Conservation (phyloP, 1,140 invertebrate genomes). For the Agrilus planipennis region DNA sequence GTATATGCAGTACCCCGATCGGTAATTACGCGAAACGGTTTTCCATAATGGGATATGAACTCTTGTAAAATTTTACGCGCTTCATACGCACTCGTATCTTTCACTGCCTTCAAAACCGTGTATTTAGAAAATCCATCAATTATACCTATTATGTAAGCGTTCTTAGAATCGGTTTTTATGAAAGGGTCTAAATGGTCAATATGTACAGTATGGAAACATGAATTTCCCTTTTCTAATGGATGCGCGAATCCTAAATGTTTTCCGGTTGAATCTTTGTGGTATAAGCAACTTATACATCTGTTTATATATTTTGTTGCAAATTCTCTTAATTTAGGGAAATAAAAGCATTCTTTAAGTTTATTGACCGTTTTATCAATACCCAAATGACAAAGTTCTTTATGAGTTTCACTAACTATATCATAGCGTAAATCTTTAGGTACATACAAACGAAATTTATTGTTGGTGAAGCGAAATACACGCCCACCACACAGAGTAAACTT, state of each 20-base stretch:
- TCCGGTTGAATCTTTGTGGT: conserved; percentile 1
- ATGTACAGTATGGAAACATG: conserved; percentile 3
- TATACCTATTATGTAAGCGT: conserved; percentile 16
- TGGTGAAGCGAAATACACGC: background rate
- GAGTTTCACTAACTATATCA: conserved; percentile 4
- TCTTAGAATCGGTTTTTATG: conserved; percentile 10
- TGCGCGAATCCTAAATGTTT: conserved; percentile 1
- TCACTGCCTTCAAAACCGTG: conserved; percentile 21
- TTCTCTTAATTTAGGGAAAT: conserved; percentile 4
- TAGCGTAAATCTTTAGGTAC: background rate
- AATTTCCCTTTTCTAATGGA: background rate
- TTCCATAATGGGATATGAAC: conserved; percentile 10
- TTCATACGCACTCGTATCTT: conserved; percentile 7
- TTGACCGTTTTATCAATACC: conserved; percentile 4
- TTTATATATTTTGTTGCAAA: conserved; percentile 1
- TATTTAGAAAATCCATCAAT: conserved; percentile 28
- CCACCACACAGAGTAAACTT: conserved; percentile 6
- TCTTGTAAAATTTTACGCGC: conserved; percentile 8
- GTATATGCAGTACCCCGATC: conserved; percentile 20
- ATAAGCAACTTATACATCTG: conserved; percentile 6
- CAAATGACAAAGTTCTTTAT: background rate
- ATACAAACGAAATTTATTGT: background rate
- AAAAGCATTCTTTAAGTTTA: background rate
- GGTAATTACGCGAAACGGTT: conserved; percentile 12
- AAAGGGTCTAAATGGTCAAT: conserved; percentile 14